Percentiles rank a stretch among this genome's conserved stretches.
phyloP scores from a whole-genome alignment of 2,113 vertebrate genomes.

The Baryphthengus martii region DNA sequence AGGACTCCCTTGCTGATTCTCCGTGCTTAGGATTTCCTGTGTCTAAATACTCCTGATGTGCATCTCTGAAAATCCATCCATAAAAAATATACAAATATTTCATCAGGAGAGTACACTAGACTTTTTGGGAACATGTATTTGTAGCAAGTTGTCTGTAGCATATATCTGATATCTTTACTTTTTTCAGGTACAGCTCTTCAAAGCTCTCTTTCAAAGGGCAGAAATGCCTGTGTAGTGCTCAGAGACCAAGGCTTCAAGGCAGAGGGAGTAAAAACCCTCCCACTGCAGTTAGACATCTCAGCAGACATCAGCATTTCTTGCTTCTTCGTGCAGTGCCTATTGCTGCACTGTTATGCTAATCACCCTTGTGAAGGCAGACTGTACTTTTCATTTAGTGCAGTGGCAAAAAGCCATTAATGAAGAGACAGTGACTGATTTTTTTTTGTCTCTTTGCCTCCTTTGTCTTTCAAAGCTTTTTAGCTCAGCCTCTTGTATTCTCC shows the following conservation, averaged over 20 bases:
- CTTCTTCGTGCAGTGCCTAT: not conserved
- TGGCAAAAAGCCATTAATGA: not conserved
- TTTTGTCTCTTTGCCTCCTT: not conserved
- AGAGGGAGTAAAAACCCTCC: not conserved
- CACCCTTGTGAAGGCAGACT: not conserved
- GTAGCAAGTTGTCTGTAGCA: not conserved
- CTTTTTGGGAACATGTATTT: not conserved
- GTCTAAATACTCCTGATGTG: not conserved
- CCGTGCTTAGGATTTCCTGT: not conserved
- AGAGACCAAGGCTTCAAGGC: not conserved
- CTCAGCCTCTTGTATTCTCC: not conserved
- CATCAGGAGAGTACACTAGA: not conserved
- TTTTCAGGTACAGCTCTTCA: not conserved
- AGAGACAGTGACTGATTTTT: not conserved
- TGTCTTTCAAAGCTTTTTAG: not conserved
- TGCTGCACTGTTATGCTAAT: not conserved
- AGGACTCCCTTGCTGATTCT: not conserved
- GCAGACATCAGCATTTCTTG: not conserved
- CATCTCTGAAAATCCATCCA: not conserved
- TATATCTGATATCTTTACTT: not conserved
- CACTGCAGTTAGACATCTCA: not conserved
- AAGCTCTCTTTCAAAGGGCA: conserved; percentile 11
- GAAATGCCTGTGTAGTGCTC: not conserved
- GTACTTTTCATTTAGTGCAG: not conserved
- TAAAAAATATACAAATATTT: not conserved